These are phyloP conservation scores for Papilio elwesi DNA, from an alignment of 2,888 invertebrate genomes.

Conservation along the genomic window DNA sequence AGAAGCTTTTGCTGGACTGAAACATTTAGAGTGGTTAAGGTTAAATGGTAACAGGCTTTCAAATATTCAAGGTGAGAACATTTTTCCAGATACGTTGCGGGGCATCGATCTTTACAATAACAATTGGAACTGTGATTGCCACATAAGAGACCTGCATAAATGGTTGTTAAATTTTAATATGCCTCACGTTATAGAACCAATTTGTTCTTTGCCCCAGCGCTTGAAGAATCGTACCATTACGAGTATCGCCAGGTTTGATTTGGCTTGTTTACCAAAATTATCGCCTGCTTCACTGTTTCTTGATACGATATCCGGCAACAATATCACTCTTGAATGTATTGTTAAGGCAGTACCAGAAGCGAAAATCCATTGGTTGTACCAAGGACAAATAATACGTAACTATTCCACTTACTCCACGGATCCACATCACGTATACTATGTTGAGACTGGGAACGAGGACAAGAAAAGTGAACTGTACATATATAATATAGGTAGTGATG, in stretches of 20 bases:
- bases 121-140: constrained; percentile 95
- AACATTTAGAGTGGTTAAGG: constrained; percentile 92
- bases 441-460: constrained; percentile 89
- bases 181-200: constrained; percentile 90
- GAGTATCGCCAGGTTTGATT: constrained; percentile 86
- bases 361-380: constrained; percentile 92
- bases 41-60: constrained; percentile 92
- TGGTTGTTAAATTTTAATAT: constrained; percentile 92
- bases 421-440: constrained; percentile 87
- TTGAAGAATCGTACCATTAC: constrained; percentile 88
- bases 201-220: constrained; percentile 88
- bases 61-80: constrained; percentile 87
- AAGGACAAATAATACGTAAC: constrained; percentile 91
- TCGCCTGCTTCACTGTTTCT: constrained; percentile 89
- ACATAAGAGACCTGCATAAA: constrained; percentile 88
- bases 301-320: constrained; percentile 91
- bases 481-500: constrained; percentile 89
- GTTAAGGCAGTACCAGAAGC: constrained; percentile 93
- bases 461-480: constrained; percentile 92
- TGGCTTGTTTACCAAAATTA: constrained; percentile 93
- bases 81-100: constrained; percentile 90
- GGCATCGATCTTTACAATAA: constrained; percentile 93
- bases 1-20: constrained; percentile 92
- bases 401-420: constrained; percentile 88
- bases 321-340: constrained; percentile 91